Percentiles rank a stretch among this genome's conserved stretches.
phyloP scores from a whole-genome alignment of 1,140 invertebrate species.

The Adelges cooleyi region DNA sequence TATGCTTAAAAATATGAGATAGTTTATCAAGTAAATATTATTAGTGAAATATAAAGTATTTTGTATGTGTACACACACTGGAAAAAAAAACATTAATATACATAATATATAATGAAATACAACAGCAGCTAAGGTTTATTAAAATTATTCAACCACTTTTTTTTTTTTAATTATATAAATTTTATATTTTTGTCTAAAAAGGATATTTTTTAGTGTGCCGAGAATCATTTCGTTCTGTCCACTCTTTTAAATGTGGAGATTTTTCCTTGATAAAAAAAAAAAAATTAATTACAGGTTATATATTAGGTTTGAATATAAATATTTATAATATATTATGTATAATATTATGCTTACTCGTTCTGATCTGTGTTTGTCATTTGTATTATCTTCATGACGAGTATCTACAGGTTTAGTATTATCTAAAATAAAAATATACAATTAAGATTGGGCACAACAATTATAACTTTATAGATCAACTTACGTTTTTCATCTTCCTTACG shows the following conservation, averaged over 20 bases:
- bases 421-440: neutral
- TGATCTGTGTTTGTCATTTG: slow-evolving; percentile 5
- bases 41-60: no score
- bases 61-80: no score
- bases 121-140: neutral
- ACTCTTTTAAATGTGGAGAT: slow-evolving; percentile 16
- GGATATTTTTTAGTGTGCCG: slow-evolving; percentile 19
- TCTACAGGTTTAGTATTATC: slow-evolving; percentile 3
- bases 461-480: no score
- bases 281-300: no score
- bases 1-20: no score
- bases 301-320: no score
- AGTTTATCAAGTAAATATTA: no score
- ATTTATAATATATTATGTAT: neutral
- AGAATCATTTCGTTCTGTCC: slow-evolving; percentile 6
- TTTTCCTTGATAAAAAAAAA: slow-evolving; percentile 8
- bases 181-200: neutral
- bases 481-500: slow-evolving; percentile 20
- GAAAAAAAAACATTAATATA: no score
- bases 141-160: neutral
- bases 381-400: slow-evolving; percentile 7
- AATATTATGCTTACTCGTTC: slow-evolving; percentile 9
- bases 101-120: neutral
- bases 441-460: no score
- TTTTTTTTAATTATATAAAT: neutral